phyloP scores from a whole-genome alignment of 1,140 invertebrate species.

The Sitodiplosis mosellana region DNA sequence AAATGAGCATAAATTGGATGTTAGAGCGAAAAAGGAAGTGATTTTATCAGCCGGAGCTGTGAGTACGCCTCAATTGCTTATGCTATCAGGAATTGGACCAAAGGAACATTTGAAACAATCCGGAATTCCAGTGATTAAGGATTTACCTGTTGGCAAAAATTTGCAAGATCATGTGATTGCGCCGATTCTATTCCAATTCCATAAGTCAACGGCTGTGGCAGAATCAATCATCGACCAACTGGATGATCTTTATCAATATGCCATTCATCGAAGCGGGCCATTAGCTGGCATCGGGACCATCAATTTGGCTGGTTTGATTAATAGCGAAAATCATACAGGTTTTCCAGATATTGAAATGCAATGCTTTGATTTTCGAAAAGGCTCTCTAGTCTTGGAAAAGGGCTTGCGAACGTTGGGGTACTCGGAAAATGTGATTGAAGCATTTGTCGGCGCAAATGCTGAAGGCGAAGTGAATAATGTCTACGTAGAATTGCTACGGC shows the following conservation, averaged over 20 bases:
- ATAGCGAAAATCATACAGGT: slow-evolving; percentile 3
- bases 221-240: background rate
- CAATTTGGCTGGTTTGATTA: slow-evolving; percentile 8
- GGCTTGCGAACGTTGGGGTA: slow-evolving; percentile 2
- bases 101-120: slow-evolving; percentile 44
- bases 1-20: slow-evolving; percentile 35
- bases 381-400: slow-evolving; percentile 3
- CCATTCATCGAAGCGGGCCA: background rate
- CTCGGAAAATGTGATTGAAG: slow-evolving; percentile 21
- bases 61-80: slow-evolving; percentile 71
- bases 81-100: slow-evolving; percentile 76
- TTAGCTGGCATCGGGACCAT: slow-evolving; percentile 2
- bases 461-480: background rate
- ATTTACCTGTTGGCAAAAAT: slow-evolving; percentile 39
- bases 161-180: slow-evolving; percentile 28
- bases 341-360: slow-evolving; percentile 17
- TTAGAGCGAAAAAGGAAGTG: slow-evolving; percentile 55
- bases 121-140: slow-evolving; percentile 23
- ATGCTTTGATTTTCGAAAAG: slow-evolving; percentile 26
- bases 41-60: slow-evolving; percentile 70
- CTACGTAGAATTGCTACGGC: slow-evolving; percentile 28
- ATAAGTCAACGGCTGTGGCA: background rate
- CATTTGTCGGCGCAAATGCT: background rate
- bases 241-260: background rate
- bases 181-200: slow-evolving; percentile 11